A percentile compares a stretch with the other conserved stretches of the same genome.
Evolutionary conservation across 2,113 vertebrate species (phyloP).

Genomic region (Gavia stellata): DNA sequence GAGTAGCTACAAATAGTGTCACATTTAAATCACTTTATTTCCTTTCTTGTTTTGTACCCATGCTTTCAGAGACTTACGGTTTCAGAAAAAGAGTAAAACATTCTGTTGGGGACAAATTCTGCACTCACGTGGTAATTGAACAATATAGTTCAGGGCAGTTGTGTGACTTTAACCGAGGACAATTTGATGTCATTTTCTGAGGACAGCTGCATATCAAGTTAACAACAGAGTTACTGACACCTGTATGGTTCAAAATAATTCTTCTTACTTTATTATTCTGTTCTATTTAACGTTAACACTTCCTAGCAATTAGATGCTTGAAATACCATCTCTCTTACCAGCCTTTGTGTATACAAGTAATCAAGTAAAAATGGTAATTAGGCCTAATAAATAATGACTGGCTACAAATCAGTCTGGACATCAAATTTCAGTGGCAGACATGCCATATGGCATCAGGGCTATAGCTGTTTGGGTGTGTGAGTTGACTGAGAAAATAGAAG

Average conservation of each 20-base stretch:
- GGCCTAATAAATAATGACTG: background rate
- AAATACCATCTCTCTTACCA: background rate
- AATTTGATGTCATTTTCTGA: background rate
- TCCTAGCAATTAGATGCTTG: background rate
- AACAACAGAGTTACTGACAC: background rate
- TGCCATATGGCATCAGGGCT: background rate
- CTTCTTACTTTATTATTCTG: background rate
- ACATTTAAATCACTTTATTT: background rate
- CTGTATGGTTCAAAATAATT: background rate
- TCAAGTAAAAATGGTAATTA: background rate
- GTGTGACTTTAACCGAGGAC: background rate
- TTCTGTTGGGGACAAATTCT: background rate
- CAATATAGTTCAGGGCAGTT: background rate
- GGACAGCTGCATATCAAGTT: background rate
- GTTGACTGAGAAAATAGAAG: background rate
- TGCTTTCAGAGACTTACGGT: background rate
- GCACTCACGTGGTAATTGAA: background rate
- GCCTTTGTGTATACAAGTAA: background rate
- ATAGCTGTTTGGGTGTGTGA: background rate
- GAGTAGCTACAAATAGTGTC: background rate
- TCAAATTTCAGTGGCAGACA: background rate
- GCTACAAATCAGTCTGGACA: background rate
- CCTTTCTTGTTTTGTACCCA: background rate
- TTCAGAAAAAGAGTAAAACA: background rate
- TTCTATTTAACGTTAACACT: background rate